phyloP scores from a whole-genome alignment of 2,888 invertebrate species.

The Beris morrisii region DNA sequence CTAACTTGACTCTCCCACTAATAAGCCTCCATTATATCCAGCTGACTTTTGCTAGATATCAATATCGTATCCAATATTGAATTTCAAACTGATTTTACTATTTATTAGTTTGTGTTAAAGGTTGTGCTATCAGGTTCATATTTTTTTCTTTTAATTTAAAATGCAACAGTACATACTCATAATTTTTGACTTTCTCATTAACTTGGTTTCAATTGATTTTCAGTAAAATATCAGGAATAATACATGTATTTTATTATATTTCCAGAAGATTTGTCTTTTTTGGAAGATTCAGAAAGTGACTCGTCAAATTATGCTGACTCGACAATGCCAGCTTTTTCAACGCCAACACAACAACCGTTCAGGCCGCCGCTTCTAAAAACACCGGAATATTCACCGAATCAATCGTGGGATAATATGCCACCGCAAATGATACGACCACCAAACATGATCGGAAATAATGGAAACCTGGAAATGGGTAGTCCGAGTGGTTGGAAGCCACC shows the following conservation, averaged over 20 bases:
- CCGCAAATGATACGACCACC: not conserved
- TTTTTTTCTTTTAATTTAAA: too few species aligned
- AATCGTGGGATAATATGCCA: constrained; percentile 10
- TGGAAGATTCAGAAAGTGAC: constrained; percentile 4
- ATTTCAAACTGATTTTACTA: too few species aligned
- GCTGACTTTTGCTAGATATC: too few species aligned
- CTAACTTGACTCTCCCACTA: too few species aligned
- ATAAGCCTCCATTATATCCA: too few species aligned
- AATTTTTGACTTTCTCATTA: too few species aligned
- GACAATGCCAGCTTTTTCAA: constrained; percentile 10
- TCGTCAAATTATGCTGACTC: constrained; percentile 3
- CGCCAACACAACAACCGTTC: constrained; percentile 20
- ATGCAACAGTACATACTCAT: too few species aligned
- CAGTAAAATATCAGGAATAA: not conserved
- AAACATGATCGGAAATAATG: not conserved
- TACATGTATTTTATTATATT: not conserved
- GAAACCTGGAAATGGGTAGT: constrained; percentile 12
- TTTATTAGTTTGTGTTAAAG: too few species aligned
- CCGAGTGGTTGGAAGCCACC: constrained; percentile 32
- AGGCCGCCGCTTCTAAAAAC: constrained; percentile 22
- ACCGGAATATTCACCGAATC: constrained; percentile 5
- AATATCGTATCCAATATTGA: too few species aligned
- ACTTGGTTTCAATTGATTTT: too few species aligned
- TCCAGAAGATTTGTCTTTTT: constrained; percentile 3
- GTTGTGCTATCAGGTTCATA: too few species aligned